phyloP scores from a whole-genome alignment of 2,888 invertebrate species.

The Diadegma fenestrale region DNA sequence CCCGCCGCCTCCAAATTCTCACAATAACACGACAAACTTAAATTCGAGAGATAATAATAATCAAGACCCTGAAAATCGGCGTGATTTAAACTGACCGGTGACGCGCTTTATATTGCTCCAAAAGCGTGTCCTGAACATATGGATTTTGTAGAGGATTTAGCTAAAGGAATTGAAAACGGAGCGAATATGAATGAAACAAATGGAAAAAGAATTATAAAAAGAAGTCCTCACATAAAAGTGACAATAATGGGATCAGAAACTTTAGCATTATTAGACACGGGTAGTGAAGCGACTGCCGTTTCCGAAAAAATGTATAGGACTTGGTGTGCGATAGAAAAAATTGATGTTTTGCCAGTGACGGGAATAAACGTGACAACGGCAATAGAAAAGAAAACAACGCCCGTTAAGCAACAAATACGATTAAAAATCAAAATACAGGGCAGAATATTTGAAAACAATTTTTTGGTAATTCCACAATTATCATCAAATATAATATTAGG shows the following conservation, averaged over 20 bases:
- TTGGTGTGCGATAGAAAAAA: background rate
- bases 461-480: slow-evolving; percentile 41
- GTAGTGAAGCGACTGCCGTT: slow-evolving; percentile 45
- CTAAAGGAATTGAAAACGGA: background rate
- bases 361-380: slow-evolving; percentile 35
- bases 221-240: slow-evolving; percentile 25
- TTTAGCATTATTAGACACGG: slow-evolving; percentile 26
- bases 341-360: slow-evolving; percentile 34
- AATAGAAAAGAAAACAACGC: slow-evolving; percentile 30
- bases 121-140: slow-evolving; percentile 29
- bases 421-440: background rate
- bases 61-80: background rate
- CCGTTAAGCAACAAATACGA: slow-evolving; percentile 23
- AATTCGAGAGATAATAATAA: background rate
- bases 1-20: background rate
- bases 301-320: slow-evolving; percentile 39
- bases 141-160: slow-evolving; percentile 45
- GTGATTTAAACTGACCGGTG: slow-evolving; percentile 36
- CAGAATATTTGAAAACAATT: background rate
- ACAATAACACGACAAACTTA: background rate
- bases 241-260: background rate
- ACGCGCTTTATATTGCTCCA: slow-evolving; percentile 38
- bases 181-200: background rate
- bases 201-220: background rate
- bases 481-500: slow-evolving; percentile 43